These are phyloP conservation scores for Griposia aprilina DNA, from an alignment of 2,888 invertebrate genomes.

Conservation along the genomic window DNA sequence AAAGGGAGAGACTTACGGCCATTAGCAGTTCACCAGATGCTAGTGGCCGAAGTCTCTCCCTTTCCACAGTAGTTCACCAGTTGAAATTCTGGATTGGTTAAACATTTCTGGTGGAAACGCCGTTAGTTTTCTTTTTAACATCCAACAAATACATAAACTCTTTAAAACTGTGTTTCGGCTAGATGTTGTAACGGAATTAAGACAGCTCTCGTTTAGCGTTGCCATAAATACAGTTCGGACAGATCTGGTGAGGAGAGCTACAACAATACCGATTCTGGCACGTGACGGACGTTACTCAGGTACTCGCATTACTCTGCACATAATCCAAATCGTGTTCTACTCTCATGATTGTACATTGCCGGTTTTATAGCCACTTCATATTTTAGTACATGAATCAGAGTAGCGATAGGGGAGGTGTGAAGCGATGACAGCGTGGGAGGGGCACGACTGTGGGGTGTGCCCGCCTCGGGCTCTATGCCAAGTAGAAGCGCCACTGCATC, in stretches of 20 bases:
- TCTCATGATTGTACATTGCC: conserved; percentile 76
- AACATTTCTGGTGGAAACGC: conserved; percentile 3
- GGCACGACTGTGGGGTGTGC: conserved; percentile 79
- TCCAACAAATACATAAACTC: background rate
- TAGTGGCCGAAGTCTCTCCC: too few species aligned
- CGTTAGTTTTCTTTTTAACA: background rate
- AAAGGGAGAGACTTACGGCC: conserved; percentile 11
- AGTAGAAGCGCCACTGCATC: conserved; percentile 87
- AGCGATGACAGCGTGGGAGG: conserved; percentile 80
- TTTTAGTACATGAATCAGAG: conserved; percentile 80
- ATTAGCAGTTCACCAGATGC: background rate
- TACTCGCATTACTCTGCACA: conserved; percentile 67
- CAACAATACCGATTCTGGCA: conserved; percentile 66
- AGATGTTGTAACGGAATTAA: conserved; percentile 33
- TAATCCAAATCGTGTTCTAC: conserved; percentile 67
- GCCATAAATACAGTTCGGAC: conserved; percentile 63
- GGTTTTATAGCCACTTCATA: conserved; percentile 77
- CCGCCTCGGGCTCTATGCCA: conserved; percentile 85
- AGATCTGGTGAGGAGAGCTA: conserved; percentile 59
- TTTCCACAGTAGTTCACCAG: background rate
- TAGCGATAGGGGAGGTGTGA: conserved; percentile 80
- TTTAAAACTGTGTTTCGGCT: background rate
- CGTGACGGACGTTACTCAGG: conserved; percentile 68
- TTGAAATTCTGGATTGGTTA: background rate
- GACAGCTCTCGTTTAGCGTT: conserved; percentile 41